These are phyloP conservation scores for Teleopsis dalmanni DNA, from an alignment of 1,140 invertebrate species.

Conservation along the genomic window DNA sequence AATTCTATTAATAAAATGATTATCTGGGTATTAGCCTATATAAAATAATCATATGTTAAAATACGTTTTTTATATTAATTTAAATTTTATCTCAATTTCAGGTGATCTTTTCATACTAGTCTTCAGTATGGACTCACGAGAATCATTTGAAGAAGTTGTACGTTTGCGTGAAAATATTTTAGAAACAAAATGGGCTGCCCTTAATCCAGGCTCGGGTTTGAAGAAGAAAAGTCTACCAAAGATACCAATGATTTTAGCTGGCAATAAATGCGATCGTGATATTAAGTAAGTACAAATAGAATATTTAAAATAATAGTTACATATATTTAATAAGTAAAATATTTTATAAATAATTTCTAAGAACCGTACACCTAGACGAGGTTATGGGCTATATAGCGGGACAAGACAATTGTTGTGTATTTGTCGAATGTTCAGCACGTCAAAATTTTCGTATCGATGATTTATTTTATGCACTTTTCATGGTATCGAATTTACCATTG, in stretches of 20 bases:
- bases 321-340: too few relatives aligned
- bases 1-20: too few relatives aligned
- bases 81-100: conserved; percentile 43
- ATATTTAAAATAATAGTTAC: neutral
- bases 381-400: conserved; percentile 60
- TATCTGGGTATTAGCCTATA: too few relatives aligned
- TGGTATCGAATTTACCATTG: conserved; percentile 67
- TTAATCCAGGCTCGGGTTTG: conserved; percentile 50
- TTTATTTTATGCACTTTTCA: conserved; percentile 72
- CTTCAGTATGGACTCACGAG: conserved; percentile 76
- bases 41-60: too few relatives aligned
- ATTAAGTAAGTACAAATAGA: conserved; percentile 49
- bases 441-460: conserved; percentile 71
- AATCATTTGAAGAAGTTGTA: conserved; percentile 77
- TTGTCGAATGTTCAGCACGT: conserved; percentile 74
- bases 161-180: conserved; percentile 72
- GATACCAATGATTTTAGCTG: conserved; percentile 74
- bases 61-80: too few relatives aligned
- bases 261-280: conserved; percentile 74
- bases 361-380: conserved; percentile 64
- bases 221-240: conserved; percentile 56
- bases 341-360: too few relatives aligned
- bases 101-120: conserved; percentile 79
- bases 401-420: conserved; percentile 65
- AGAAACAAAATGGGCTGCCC: conserved; percentile 66